Percentiles rank a stretch among this genome's conserved stretches.
Evolutionary conservation across 2,797 vertebrate species (phyloP).

Genomic region (Ataeniobius toweri): DNA sequence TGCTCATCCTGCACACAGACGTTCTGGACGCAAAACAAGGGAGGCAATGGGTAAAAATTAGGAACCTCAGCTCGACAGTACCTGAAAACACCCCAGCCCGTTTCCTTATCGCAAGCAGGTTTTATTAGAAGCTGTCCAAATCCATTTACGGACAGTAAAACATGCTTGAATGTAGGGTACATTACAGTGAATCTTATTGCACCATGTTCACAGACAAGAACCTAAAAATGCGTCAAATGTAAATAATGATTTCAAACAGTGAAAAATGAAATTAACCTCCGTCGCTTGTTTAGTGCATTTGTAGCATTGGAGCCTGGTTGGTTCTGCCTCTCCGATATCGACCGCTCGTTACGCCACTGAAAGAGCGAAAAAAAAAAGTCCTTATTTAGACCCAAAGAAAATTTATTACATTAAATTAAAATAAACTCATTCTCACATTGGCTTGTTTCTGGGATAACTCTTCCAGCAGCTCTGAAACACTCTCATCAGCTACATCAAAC

Average conservation of each 20-base stretch:
- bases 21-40: slow-evolving; percentile 71
- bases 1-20: slow-evolving; percentile 92
- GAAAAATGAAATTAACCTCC: slow-evolving; percentile 75
- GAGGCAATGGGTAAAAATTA: neutral
- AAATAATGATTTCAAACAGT: neutral
- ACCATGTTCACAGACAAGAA: neutral
- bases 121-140: neutral
- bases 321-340: slow-evolving; percentile 78
- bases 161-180: neutral
- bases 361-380: slow-evolving; percentile 1
- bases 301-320: slow-evolving; percentile 69
- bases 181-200: neutral
- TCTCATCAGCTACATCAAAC: slow-evolving; percentile 90
- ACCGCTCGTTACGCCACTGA: slow-evolving; percentile 86
- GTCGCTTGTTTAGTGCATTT: slow-evolving; percentile 77
- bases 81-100: neutral
- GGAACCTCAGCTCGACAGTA: neutral
- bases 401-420: neutral
- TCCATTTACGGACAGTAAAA: neutral
- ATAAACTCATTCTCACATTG: slow-evolving; percentile 75
- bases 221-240: neutral
- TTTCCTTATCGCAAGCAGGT: neutral
- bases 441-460: slow-evolving; percentile 87
- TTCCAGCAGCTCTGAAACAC: slow-evolving; percentile 82
- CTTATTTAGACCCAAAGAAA: neutral